These are phyloP conservation scores for Phalacrocorax carbo DNA, from an alignment of 2,113 vertebrate species.

Conservation along the genomic window DNA sequence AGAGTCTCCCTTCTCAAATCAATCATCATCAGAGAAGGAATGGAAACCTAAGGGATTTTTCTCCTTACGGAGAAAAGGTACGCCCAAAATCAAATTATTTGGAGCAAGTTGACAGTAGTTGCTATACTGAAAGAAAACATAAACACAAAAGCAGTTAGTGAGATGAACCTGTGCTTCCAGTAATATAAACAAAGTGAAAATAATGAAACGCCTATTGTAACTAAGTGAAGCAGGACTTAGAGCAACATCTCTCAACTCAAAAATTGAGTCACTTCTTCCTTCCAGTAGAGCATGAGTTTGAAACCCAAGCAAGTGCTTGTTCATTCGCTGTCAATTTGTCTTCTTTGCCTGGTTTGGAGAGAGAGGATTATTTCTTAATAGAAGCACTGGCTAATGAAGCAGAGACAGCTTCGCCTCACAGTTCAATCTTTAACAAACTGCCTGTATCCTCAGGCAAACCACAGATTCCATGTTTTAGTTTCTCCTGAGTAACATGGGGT, in stretches of 20 bases:
- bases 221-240: slow-evolving; percentile 18
- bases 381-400: background rate
- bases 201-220: slow-evolving; percentile 44
- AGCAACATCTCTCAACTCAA: background rate
- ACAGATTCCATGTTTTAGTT: background rate
- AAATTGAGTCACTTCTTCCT: slow-evolving; percentile 27
- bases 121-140: slow-evolving; percentile 31
- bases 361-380: background rate
- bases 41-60: slow-evolving; percentile 37
- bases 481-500: background rate
- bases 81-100: background rate
- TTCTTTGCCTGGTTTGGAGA: background rate
- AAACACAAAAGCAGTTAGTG: background rate
- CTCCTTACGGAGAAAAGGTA: background rate
- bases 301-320: background rate
- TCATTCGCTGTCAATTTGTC: background rate
- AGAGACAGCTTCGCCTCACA: background rate
- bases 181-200: slow-evolving; percentile 36
- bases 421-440: background rate
- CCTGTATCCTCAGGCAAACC: background rate
- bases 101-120: background rate
- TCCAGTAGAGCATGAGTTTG: background rate
- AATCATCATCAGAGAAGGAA: slow-evolving; percentile 1
- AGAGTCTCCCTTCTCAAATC: background rate
- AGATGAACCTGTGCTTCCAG: slow-evolving; percentile 22